phyloP scores from a whole-genome alignment of 2,888 invertebrate genomes.

The Zygogramma bicolorata region DNA sequence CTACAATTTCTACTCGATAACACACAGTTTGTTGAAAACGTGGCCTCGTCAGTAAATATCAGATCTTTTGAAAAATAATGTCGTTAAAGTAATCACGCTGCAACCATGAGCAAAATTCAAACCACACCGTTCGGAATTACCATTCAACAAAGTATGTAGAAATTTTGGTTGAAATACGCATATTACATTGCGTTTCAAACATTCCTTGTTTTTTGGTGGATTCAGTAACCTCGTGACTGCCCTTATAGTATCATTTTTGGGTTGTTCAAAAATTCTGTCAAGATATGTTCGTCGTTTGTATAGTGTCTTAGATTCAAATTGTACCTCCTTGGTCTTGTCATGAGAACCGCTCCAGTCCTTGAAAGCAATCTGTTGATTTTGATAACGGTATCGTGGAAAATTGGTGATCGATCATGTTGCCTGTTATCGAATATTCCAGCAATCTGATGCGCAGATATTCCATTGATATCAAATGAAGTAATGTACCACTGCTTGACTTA shows the following conservation, averaged over 20 bases:
- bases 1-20: too few species aligned
- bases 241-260: slow-evolving; percentile 13
- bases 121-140: slow-evolving; percentile 4
- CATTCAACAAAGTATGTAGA: neutral
- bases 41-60: slow-evolving; percentile 18
- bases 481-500: too few species aligned
- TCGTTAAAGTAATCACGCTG: slow-evolving; percentile 24
- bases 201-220: slow-evolving; percentile 14
- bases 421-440: slow-evolving; percentile 2
- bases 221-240: slow-evolving; percentile 10
- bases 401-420: slow-evolving; percentile 19
- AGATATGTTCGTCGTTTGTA: too few species aligned
- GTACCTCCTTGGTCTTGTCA: slow-evolving; percentile 15
- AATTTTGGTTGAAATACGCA: neutral
- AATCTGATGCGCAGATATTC: slow-evolving; percentile 3
- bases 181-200: slow-evolving; percentile 15
- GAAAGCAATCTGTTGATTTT: too few species aligned
- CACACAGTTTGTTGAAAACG: slow-evolving; percentile 5
- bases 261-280: slow-evolving; percentile 19
- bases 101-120: slow-evolving; percentile 18
- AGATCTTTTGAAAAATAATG: neutral
- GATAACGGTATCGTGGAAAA: slow-evolving; percentile 11
- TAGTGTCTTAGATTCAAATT: slow-evolving; percentile 14
- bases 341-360: slow-evolving; percentile 4
- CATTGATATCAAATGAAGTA: neutral